Base-by-base conservation (phyloP, 2,888 invertebrate species). In the Rhopalosiphum nymphaeae region DNA sequence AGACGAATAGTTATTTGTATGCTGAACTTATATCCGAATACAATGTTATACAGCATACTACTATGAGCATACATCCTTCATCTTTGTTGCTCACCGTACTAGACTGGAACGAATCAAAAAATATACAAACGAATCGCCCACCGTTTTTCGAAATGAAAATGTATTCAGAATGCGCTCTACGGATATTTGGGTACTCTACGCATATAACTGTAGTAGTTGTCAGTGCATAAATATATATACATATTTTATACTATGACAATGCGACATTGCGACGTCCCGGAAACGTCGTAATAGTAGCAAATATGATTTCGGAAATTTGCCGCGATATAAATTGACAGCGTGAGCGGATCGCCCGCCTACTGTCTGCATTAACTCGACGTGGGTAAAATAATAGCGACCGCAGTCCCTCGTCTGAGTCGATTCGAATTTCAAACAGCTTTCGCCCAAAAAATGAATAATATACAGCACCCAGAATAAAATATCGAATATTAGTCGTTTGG, bases 301-400 rank as follows among this genome's bases (percentile, higher is more conserved):
- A 78, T 78, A 78, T 78, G 78, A 78, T 78, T 78, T 78, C 78
- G 78, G 21, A 78, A 78, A 78, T 78, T 78, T 78, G 21, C 7
- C 36, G 21, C 36, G 21, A 36, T 36, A 78, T 78, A 78, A 78
- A 78, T 78, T 78, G 78, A 78, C 78, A 78, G 36, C 36, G 78
- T 36, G 21, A 78, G 78, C 36, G 78, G 21, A 36, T 7, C 2
- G 78, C 36, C 78, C 78, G 21, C 21, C 36, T 78, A 9, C 36
- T 78, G 78, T 78, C 36, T 78, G 42, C 36, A 78, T 78, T 78
- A 36, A 78, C 36, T 21, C 36, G 78, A 36, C 36, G 36, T 78
- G 78, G 36, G 21, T 78, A 25, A 78, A 78, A 78, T 78, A 9
- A 78, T 7, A 21, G 78, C 36, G 21, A 78, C 7, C 21, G 2